A percentile compares a stretch with the other conserved stretches of the same genome.
Evolutionary conservation across 2,888 invertebrate species (phyloP).

Genomic region (Parapristionchus giblindavisi): DNA sequence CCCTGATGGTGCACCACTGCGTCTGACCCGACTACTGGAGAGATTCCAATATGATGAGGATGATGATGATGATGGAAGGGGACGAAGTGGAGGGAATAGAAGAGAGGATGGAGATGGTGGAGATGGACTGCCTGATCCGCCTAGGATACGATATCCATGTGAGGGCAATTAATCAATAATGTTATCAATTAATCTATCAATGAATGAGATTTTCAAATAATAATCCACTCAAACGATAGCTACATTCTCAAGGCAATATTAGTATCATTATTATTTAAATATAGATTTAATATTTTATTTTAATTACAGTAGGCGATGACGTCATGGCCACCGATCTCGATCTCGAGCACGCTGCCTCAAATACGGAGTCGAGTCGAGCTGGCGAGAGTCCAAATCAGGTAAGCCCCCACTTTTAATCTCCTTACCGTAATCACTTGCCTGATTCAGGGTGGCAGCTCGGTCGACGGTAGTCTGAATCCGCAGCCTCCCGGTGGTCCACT

Average conservation of each 20-base stretch:
- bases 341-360: constrained; percentile 50
- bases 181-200: background rate
- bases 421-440: background rate
- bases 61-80: too few relatives aligned
- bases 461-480: constrained; percentile 32
- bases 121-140: constrained; percentile 29
- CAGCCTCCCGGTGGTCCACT: constrained; percentile 12
- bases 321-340: constrained; percentile 49
- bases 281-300: background rate
- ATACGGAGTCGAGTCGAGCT: constrained; percentile 55
- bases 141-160: constrained; percentile 34
- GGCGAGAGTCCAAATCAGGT: constrained; percentile 47
- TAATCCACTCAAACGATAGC: too few relatives aligned
- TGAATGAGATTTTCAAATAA: background rate
- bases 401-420: too few relatives aligned
- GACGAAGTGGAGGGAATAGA: too few relatives aligned
- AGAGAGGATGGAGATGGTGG: constrained; percentile 32
- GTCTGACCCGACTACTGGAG: constrained; percentile 18
- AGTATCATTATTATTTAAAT: too few relatives aligned
- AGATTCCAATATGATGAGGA: constrained; percentile 2
- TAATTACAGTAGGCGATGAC: constrained; percentile 28
- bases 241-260: too few relatives aligned
- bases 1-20: constrained; percentile 25
- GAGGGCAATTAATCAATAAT: background rate
- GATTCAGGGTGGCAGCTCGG: constrained; percentile 4